These are phyloP conservation scores for Silurus aristotelis DNA, from an alignment of 2,797 vertebrate species.

Conservation along the genomic window DNA sequence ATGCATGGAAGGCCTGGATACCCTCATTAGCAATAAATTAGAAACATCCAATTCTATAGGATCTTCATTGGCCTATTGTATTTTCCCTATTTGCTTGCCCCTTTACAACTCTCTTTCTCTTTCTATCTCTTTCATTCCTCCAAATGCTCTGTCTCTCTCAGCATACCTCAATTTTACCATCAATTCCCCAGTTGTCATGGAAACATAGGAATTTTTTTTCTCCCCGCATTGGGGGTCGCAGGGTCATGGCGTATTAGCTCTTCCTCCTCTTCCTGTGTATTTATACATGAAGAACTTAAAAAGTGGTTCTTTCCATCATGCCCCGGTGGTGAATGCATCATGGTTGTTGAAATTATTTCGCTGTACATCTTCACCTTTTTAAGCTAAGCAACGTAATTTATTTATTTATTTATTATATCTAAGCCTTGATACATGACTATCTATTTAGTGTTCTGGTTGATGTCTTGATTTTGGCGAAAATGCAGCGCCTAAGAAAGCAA, in stretches of 20 bases:
- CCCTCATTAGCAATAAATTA: neutral
- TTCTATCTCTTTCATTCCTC: neutral
- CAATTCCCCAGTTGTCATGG: constrained; percentile 52
- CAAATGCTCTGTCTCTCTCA: neutral
- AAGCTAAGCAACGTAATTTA: neutral
- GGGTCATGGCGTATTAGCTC: constrained; percentile 35
- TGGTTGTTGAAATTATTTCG: neutral
- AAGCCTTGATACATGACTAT: neutral
- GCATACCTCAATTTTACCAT: constrained; percentile 28
- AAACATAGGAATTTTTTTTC: constrained; percentile 25
- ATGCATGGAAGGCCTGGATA: neutral
- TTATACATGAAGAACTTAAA: neutral
- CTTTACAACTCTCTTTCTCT: neutral
- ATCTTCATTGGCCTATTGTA: constrained; percentile 15
- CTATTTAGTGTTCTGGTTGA: neutral
- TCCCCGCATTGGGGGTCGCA: constrained; percentile 19
- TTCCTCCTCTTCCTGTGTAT: neutral
- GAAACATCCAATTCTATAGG: constrained; percentile 19
- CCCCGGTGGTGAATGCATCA: neutral
- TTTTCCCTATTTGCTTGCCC: constrained; percentile 40
- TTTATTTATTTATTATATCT: neutral
- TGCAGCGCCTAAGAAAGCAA: neutral
- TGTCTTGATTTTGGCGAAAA: neutral
- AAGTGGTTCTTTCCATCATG: neutral
- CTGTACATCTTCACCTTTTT: neutral